Evolutionary conservation across 2,888 invertebrate genomes (phyloP).

Genomic region (Apotomis turbidana): DNA sequence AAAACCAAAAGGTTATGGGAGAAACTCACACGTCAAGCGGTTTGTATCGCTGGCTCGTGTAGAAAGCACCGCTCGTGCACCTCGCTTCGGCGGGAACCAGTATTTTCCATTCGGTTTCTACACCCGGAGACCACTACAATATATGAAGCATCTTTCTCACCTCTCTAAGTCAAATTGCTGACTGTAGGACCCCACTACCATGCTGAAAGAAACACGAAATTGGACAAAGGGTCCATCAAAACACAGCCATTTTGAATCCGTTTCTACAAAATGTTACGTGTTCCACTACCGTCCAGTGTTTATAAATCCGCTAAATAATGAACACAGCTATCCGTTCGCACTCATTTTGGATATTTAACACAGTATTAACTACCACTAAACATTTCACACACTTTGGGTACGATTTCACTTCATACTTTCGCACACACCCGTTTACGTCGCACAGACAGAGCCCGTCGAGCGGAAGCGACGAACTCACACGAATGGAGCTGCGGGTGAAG

Average conservation of each 20-base stretch:
- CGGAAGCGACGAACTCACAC: slow-evolving; percentile 74
- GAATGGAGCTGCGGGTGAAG: slow-evolving; percentile 61
- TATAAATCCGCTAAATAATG: slow-evolving; percentile 55
- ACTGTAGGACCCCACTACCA: slow-evolving; percentile 87
- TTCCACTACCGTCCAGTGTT: slow-evolving; percentile 68
- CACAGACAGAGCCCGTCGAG: slow-evolving; percentile 72
- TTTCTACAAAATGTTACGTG: slow-evolving; percentile 80
- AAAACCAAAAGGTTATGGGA: slow-evolving; percentile 68
- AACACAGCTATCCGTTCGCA: slow-evolving; percentile 76
- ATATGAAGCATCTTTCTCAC: slow-evolving; percentile 75
- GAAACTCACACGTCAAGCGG: slow-evolving; percentile 80
- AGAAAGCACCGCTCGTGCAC: slow-evolving; percentile 77
- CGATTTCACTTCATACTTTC: slow-evolving; percentile 84
- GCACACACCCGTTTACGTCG: slow-evolving; percentile 82
- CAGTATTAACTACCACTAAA: slow-evolving; percentile 81
- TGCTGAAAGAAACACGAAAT: slow-evolving; percentile 86
- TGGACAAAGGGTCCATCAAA: slow-evolving; percentile 87
- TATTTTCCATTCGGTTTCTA: slow-evolving; percentile 73
- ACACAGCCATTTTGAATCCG: slow-evolving; percentile 89
- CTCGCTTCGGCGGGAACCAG: slow-evolving; percentile 70
- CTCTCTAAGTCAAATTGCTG: slow-evolving; percentile 86
- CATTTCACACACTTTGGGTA: slow-evolving; percentile 81
- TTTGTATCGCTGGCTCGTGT: slow-evolving; percentile 73
- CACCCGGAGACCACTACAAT: slow-evolving; percentile 53
- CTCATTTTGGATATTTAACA: slow-evolving; percentile 79